Conservation (phyloP, 1,140 invertebrate species). For the Cataglyphis hispanica region DNA sequence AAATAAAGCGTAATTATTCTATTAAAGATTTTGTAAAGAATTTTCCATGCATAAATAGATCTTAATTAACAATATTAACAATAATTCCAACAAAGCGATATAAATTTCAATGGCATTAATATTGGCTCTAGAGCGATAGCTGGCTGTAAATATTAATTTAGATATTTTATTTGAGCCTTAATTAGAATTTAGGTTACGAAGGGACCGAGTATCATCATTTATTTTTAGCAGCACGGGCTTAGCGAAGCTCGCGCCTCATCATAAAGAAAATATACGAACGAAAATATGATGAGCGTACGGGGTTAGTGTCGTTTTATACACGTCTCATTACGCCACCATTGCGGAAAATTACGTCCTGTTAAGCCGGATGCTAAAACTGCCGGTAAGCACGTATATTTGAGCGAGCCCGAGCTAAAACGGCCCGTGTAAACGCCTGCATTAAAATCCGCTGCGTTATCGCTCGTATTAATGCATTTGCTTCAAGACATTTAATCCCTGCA, state of each 20-base stretch:
- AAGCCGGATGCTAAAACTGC: constrained; percentile 60
- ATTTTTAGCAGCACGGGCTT: constrained; percentile 43
- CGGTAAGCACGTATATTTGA: constrained; percentile 58
- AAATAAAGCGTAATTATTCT: background rate
- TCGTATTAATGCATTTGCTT: constrained; percentile 62
- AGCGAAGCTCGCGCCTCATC: constrained; percentile 22
- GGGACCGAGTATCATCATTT: constrained; percentile 20
- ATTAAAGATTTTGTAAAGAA: constrained; percentile 14
- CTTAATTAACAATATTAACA: background rate
- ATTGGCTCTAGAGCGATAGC: background rate
- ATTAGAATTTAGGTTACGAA: constrained; percentile 39
- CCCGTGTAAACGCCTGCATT: constrained; percentile 62
- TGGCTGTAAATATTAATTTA: background rate
- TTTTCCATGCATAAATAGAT: constrained; percentile 3
- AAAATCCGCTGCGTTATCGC: constrained; percentile 62
- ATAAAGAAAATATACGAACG: constrained; percentile 54
- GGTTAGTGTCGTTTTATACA: constrained; percentile 44
- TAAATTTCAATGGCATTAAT: constrained; percentile 3
- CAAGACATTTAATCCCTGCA: constrained; percentile 48
- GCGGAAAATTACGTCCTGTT: constrained; percentile 60
- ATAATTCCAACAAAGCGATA: background rate
- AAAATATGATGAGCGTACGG: constrained; percentile 18
- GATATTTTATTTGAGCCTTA: constrained; percentile 12
- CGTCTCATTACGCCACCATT: constrained; percentile 51
- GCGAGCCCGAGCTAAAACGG: constrained; percentile 46